Evolutionary conservation across 1,140 invertebrate genomes (phyloP).

Genomic region (Euschistus heros): DNA sequence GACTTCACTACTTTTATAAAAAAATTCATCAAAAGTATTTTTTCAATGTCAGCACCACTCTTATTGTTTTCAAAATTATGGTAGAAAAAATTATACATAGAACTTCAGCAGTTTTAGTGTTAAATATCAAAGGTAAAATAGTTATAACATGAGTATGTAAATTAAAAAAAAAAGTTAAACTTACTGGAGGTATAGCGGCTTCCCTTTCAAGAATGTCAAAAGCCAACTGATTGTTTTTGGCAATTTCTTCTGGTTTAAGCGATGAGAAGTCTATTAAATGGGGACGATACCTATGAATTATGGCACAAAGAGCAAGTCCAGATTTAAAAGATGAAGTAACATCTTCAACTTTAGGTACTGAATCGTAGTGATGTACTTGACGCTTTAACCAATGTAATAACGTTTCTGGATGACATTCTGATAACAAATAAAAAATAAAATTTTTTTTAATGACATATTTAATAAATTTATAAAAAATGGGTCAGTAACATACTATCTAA

Average conservation of each 20-base stretch:
- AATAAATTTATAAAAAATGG: slow-evolving; percentile 3
- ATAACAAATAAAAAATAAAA: slow-evolving; percentile 38
- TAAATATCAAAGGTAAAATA: too few species aligned
- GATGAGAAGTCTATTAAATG: slow-evolving; percentile 67
- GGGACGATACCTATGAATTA: slow-evolving; percentile 71
- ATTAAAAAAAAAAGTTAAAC: slow-evolving; percentile 20
- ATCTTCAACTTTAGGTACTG: slow-evolving; percentile 50
- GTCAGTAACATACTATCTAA: background rate
- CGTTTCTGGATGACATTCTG: slow-evolving; percentile 56
- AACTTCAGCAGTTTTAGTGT: background rate
- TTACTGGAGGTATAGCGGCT: slow-evolving; percentile 60
- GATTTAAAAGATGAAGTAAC: slow-evolving; percentile 60
- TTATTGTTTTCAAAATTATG: too few species aligned
- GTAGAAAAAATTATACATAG: too few species aligned
- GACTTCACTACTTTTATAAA: too few species aligned
- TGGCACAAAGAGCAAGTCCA: slow-evolving; percentile 69
- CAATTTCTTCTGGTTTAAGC: slow-evolving; percentile 49
- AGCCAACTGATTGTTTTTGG: slow-evolving; percentile 66
- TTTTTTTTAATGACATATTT: background rate
- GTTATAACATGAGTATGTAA: too few species aligned
- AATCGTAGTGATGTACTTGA: slow-evolving; percentile 55
- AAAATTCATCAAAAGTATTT: too few species aligned
- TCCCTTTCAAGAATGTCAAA: slow-evolving; percentile 72
- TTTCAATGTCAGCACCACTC: too few species aligned
- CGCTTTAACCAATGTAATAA: slow-evolving; percentile 65